These are phyloP conservation scores for Omphaloscelis lunosa DNA, from an alignment of 2,888 invertebrate genomes.

Conservation along the genomic window DNA sequence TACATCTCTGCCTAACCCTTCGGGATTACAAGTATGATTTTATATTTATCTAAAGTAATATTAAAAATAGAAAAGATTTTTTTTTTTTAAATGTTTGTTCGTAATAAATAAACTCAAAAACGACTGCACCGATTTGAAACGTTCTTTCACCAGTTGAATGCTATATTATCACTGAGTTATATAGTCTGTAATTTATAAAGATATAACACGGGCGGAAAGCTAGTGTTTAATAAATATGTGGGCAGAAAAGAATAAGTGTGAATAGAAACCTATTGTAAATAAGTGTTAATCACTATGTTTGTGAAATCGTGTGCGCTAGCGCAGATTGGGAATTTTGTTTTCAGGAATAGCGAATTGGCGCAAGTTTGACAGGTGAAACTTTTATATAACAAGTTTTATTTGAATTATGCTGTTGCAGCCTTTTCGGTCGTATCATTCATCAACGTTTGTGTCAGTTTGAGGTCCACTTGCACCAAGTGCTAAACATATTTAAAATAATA, in stretches of 20 bases:
- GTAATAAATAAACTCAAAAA: too few relatives aligned
- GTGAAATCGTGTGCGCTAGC: background rate
- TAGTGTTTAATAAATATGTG: background rate
- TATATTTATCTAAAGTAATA: too few relatives aligned
- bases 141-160: too few relatives aligned
- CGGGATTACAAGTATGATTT: too few relatives aligned
- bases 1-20: background rate
- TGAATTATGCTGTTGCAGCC: background rate
- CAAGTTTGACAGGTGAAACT: background rate
- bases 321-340: background rate
- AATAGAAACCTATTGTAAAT: background rate
- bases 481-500: background rate
- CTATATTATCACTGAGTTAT: too few relatives aligned
- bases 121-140: too few relatives aligned
- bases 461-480: background rate
- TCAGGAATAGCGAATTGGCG: background rate
- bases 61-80: too few relatives aligned
- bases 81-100: too few relatives aligned
- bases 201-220: too few relatives aligned
- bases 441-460: background rate
- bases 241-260: background rate
- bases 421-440: background rate
- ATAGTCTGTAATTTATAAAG: too few relatives aligned
- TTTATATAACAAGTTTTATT: background rate
- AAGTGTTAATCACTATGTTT: background rate